These are phyloP conservation scores for Clusia tigrina DNA, from an alignment of 2,888 invertebrate genomes.

Conservation along the genomic window DNA sequence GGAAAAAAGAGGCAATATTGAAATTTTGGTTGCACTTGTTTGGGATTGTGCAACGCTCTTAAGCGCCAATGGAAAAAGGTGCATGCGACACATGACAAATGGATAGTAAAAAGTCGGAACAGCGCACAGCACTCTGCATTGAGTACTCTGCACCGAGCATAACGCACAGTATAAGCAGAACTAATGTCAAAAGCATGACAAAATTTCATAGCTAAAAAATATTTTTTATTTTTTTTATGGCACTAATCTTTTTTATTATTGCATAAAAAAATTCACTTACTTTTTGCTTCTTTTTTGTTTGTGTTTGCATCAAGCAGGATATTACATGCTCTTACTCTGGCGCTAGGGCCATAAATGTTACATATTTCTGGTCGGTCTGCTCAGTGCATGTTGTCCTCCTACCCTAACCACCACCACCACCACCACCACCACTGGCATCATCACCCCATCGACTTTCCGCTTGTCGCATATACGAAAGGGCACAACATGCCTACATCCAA, in stretches of 20 bases:
- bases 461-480: neutral
- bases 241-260: conserved; percentile 17
- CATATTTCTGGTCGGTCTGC: too few species aligned
- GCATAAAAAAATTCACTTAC: too few species aligned
- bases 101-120: neutral
- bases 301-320: neutral
- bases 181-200: conserved; percentile 10
- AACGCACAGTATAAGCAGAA: neutral
- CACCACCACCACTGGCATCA: too few species aligned
- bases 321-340: neutral
- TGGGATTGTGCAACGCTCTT: neutral
- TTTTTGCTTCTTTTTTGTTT: too few species aligned
- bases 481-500: neutral
- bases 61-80: neutral
- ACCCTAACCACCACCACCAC: too few species aligned
- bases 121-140: neutral
- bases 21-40: conserved; percentile 9
- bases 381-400: too few species aligned
- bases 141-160: neutral
- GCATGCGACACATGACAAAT: conserved; percentile 4
- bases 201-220: conserved; percentile 19
- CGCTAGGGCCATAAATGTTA: neutral
- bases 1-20: neutral
- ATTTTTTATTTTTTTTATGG: conserved; percentile 11
- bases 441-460: too few species aligned